phyloP scores from a whole-genome alignment of 2,113 vertebrate genomes.

The Maccullochella peelii region DNA sequence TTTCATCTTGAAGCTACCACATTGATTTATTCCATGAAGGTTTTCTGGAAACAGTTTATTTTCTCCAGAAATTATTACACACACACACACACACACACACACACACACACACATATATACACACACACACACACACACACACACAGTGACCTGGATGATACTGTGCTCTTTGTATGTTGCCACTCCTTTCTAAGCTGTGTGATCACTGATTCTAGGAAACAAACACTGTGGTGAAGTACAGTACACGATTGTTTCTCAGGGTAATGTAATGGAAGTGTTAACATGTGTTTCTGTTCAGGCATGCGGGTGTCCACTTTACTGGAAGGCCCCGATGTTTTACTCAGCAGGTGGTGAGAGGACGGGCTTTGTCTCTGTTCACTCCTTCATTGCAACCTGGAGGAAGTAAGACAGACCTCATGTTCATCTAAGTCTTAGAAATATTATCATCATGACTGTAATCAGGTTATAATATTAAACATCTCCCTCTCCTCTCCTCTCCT shows the following conservation, averaged over 20 bases:
- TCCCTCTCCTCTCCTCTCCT: background rate
- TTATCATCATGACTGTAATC: background rate
- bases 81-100: background rate
- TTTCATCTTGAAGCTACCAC: background rate
- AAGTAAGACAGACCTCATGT: constrained; percentile 85
- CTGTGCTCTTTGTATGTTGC: background rate
- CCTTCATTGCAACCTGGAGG: constrained; percentile 94
- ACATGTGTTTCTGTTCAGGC: constrained; percentile 82
- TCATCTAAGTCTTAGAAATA: background rate
- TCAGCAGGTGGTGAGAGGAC: constrained; percentile 93
- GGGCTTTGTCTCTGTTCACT: constrained; percentile 92
- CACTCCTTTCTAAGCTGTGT: background rate
- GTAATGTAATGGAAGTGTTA: background rate
- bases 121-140: no score
- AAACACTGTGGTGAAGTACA: background rate
- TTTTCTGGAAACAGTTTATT: background rate
- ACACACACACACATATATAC: no score
- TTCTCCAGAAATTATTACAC: background rate
- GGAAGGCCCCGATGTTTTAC: constrained; percentile 96
- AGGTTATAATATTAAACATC: background rate
- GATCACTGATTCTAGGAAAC: constrained; percentile 23
- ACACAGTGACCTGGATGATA: background rate
- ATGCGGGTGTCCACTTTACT: constrained; percentile 95
- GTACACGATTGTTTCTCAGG: background rate
- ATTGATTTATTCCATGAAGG: background rate